Conservation (phyloP, 2,113 vertebrate genomes). For the Ancistrus triradiatus region DNA sequence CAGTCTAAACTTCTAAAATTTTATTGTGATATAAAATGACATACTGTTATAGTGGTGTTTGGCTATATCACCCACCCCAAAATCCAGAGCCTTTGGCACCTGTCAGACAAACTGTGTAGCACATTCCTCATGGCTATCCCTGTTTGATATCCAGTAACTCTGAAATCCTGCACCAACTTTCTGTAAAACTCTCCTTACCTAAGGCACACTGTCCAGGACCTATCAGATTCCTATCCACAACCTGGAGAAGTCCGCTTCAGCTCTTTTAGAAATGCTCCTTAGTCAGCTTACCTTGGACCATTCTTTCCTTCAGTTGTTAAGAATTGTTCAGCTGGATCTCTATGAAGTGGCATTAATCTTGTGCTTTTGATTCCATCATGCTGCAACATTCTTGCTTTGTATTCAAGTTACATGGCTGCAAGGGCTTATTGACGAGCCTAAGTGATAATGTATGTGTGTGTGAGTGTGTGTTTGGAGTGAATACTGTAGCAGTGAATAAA, state of each 20-base stretch:
- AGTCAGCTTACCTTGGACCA: constrained; percentile 10
- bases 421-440: constrained; percentile 6
- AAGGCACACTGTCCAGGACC: too few species aligned
- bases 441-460: constrained; percentile 8
- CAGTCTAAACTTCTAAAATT: too few species aligned
- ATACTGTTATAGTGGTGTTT: too few species aligned
- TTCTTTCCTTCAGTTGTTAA: constrained; percentile 1
- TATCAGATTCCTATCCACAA: not conserved
- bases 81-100: too few species aligned
- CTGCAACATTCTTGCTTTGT: constrained; percentile 14
- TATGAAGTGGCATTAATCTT: constrained; percentile 13
- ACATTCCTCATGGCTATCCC: too few species aligned
- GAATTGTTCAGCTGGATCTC: not conserved
- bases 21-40: too few species aligned
- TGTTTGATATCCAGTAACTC: constrained; percentile 32
- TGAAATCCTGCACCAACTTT: constrained; percentile 10
- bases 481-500: constrained; percentile 2
- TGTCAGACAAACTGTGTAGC: too few species aligned
- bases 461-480: not conserved
- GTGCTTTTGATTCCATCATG: constrained; percentile 9
- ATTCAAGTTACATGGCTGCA: constrained; percentile 15
- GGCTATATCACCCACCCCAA: too few species aligned
- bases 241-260: not conserved
- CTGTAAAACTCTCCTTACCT: too few species aligned
- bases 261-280: not conserved